Percentiles rank a stretch among this genome's conserved stretches.
phyloP scores from a whole-genome alignment of 2,888 invertebrate species.

The Pycnomerus fuliginosus region DNA sequence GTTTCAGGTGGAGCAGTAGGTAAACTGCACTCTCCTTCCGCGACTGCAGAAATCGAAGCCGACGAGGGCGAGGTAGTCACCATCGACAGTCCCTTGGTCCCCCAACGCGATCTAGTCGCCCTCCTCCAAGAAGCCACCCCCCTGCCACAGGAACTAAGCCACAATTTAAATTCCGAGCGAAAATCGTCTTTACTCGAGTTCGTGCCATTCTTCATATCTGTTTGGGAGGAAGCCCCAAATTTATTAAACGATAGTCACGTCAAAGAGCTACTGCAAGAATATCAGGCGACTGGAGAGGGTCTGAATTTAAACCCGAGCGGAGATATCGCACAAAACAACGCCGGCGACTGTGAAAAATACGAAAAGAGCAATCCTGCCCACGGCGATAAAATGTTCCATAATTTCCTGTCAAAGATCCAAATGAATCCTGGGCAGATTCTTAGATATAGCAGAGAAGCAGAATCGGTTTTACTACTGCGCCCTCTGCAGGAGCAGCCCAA shows the following conservation, averaged over 20 bases:
- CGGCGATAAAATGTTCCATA: conserved; percentile 80
- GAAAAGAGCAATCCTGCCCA: conserved; percentile 78
- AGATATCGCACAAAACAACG: conserved; percentile 32
- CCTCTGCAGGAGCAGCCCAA: conserved; percentile 59
- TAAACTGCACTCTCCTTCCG: conserved; percentile 58
- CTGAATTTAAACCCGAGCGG: conserved; percentile 8
- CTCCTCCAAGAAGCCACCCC: conserved; percentile 67
- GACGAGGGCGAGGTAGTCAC: conserved; percentile 76
- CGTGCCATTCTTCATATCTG: conserved; percentile 59
- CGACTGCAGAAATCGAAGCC: conserved; percentile 81
- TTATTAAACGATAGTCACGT: conserved; percentile 58
- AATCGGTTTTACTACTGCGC: conserved; percentile 67
- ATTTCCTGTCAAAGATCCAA: conserved; percentile 71
- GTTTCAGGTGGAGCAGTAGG: conserved; percentile 58
- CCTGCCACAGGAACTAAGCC: conserved; percentile 52
- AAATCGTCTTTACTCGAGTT: conserved; percentile 46
- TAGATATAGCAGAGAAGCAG: conserved; percentile 74
- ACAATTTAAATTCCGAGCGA: conserved; percentile 33
- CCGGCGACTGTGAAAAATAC: conserved; percentile 64
- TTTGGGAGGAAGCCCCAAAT: conserved; percentile 58
- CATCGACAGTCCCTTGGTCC: conserved; percentile 73
- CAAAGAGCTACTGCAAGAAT: conserved; percentile 62
- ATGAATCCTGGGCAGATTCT: conserved; percentile 79
- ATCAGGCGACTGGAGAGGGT: conserved; percentile 55
- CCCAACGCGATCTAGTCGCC: conserved; percentile 68